Base-by-base conservation (phyloP, 2,888 invertebrate species). In the Nezara viridula region DNA sequence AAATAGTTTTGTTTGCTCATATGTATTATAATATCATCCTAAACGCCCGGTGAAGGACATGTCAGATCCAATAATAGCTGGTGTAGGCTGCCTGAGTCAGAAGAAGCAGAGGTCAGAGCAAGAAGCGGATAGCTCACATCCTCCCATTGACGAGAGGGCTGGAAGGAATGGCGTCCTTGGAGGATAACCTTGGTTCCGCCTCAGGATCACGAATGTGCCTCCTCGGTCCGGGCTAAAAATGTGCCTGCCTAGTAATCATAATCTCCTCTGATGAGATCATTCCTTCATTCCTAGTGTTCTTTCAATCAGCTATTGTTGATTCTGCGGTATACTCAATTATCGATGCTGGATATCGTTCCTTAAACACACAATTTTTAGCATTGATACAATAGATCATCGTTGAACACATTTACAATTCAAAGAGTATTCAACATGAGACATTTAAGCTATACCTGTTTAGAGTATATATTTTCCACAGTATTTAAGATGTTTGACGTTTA, bases 201-300 rank as follows among this genome's bases (percentile, higher is more conserved):
- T 77, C 77, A 77, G 77, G 77, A 77, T 77, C 77, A 77, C 77
- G 77, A 77, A 40, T 77, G 77, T 40, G 10, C n/a, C 60, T n/a
- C 24, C 27, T 16, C 60, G 27, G 60, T 60, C 60, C 27, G 60
- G 14, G 60, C 27, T 60, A 10, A 27, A 60, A 27, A 60, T 60
- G 27, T 60, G 27, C 9, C 60, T 60, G 27, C 60, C 60, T 60
- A 27, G 27, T 60, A 60, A 60, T 60, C 60, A 60, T 60, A 14
- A 32, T 60, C n/a, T 60, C 27, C 27, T 16, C 24, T 27, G 7
- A 60, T 60, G 60, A 60, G 60, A 27, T 60, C 60, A 60, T 60
- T 14, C 10, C 60, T 60, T 60, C 60, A 60, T 60, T 14, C 10
- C 60, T 60, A 16, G 27, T 27, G 27, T 16, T 60, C 14, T 32